Evolutionary conservation across 2,113 vertebrate genomes (phyloP).

Genomic region (Acrocephalus kingi): DNA sequence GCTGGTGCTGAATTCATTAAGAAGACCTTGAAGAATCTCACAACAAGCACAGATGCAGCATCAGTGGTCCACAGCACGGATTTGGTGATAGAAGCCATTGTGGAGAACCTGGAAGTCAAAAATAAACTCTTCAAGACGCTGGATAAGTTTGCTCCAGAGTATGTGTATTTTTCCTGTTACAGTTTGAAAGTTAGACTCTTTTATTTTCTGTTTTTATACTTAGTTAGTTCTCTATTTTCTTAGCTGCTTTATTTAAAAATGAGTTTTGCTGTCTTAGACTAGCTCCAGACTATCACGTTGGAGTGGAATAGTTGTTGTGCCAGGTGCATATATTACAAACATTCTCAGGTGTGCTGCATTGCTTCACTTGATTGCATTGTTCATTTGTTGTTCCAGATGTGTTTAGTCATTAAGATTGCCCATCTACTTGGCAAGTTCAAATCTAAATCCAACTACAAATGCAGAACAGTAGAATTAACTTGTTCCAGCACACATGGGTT

Average conservation of each 20-base stretch:
- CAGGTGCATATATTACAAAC: neutral
- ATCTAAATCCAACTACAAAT: neutral
- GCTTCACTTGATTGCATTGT: neutral
- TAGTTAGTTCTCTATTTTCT: neutral
- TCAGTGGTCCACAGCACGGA: conserved; percentile 83
- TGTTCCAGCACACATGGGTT: neutral
- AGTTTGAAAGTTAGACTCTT: neutral
- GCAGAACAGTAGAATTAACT: neutral
- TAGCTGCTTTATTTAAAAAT: neutral
- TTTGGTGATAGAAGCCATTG: conserved; percentile 93
- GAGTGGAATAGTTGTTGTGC: neutral
- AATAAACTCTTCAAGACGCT: conserved; percentile 87
- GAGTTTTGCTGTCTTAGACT: neutral
- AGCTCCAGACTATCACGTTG: neutral
- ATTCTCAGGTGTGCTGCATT: neutral
- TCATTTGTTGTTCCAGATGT: neutral
- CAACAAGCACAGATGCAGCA: conserved; percentile 81
- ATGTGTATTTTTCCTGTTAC: conserved; percentile 56
- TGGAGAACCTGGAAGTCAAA: conserved; percentile 91
- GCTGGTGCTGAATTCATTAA: conserved; percentile 85
- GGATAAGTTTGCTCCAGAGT: conserved; percentile 92
- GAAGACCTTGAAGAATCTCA: conserved; percentile 84
- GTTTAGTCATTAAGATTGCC: neutral
- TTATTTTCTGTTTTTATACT: neutral
- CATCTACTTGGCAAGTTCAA: neutral